Conservation (phyloP, 1,140 invertebrate genomes). For the Medauroidea extradentata region DNA sequence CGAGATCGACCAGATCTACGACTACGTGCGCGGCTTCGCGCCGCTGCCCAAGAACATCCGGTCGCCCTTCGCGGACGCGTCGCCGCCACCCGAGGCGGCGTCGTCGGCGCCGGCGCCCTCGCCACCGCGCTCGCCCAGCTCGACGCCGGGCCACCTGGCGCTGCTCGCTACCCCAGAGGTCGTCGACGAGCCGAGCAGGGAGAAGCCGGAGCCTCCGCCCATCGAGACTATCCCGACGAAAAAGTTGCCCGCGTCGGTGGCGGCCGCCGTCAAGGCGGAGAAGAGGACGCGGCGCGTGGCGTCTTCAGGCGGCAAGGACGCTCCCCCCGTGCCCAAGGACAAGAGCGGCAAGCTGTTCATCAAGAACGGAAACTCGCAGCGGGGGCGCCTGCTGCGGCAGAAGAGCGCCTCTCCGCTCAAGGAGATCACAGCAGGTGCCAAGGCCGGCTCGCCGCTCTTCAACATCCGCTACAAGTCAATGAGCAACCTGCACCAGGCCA, state of each 20-base stretch:
- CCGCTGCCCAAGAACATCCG: conserved; percentile 78
- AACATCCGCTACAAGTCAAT: conserved; percentile 79
- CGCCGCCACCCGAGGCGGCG: conserved; percentile 41
- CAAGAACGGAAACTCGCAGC: conserved; percentile 65
- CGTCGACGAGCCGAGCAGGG: conserved; percentile 57
- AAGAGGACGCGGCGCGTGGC: conserved; percentile 57
- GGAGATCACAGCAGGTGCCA: conserved; percentile 60
- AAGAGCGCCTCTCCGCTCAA: conserved; percentile 70
- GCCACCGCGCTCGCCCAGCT: conserved; percentile 13
- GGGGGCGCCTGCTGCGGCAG: conserved; percentile 60
- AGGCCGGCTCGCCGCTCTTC: conserved; percentile 71
- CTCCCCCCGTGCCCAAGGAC: conserved; percentile 31
- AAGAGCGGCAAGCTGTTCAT: conserved; percentile 62
- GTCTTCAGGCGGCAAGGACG: conserved; percentile 40
- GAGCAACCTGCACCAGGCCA: conserved; percentile 70
- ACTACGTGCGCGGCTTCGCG: conserved; percentile 88
- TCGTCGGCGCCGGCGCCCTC: conserved; percentile 16
- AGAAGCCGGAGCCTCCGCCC: conserved; percentile 82
- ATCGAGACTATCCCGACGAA: conserved; percentile 87
- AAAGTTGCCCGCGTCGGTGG: conserved; percentile 46
- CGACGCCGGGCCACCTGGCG: conserved; percentile 5
- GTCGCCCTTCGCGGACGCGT: conserved; percentile 55
- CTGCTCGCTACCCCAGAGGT: conserved; percentile 39
- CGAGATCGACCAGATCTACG: conserved; percentile 95
- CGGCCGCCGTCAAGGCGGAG: conserved; percentile 51